Base-by-base conservation (phyloP, 2,113 vertebrate species). In the Ranitomeya variabilis region DNA sequence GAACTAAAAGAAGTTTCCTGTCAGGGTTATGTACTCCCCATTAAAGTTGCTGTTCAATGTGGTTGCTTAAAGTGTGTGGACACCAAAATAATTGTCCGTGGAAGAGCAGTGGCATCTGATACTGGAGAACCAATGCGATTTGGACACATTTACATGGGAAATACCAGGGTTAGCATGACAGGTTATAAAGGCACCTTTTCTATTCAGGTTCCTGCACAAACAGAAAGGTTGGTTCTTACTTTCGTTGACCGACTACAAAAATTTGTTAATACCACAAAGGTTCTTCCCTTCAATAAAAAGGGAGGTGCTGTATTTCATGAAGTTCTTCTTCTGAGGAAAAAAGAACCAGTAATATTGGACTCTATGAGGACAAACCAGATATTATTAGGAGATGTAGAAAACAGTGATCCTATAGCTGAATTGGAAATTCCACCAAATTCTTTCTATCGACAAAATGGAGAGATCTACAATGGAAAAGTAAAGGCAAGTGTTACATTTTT, bases 121-220 rank as follows among this genome's bases (percentile, higher is more conserved):
- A 97, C 96, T 0, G 96, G 95, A 21, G 98, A 99, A 85, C 97
- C 98, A 54, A 93, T 99, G 96, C 95, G 98, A 90, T 99, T 99
- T 90, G 98, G 98, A 51, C 96, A 99, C 14, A 95, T 99, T 89
- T 99, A 97, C 89, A 92, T 98, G 96, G 96, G 97, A 14, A 95
- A 94, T 85, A 93, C 93, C 59, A 95, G 96, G 90, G 94, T 99
- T 81, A 96, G 98, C 67, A 97, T 98, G 92, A 99, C 98, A 0
- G 98, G 98, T 80, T 99, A 99, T 93, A 99, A 97, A 91, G 98
- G 98, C 51, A 97, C 97, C 7, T 99, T 99, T 92, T 97, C 97
- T 7, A 91, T 99, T 85, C 96, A 97, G 0, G 93, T 99, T 45
- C 97, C 98, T 62, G 92, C 94, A 79, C 96, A 97, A 87, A 98